Conservation (phyloP, 2,113 vertebrate genomes). For the Callospermophilus lateralis region DNA sequence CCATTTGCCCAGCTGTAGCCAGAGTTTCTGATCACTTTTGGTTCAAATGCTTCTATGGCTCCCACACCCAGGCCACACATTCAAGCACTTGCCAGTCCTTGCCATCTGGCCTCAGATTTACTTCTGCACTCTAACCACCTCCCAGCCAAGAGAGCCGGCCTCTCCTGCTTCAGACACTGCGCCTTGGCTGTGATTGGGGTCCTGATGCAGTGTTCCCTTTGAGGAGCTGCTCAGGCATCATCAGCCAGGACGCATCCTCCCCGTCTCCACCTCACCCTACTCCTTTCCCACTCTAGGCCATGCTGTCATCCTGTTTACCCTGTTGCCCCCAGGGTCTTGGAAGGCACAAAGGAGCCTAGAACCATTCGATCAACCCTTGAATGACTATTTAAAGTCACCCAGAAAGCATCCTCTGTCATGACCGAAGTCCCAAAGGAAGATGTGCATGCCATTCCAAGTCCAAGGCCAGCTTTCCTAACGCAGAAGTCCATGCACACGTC, state of each 20-base stretch:
- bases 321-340: not conserved
- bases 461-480: not conserved
- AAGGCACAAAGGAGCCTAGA: not conserved
- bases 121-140: rapidly evolving
- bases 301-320: not conserved
- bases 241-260: not conserved
- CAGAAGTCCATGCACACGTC: rapidly evolving
- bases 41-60: not conserved
- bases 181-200: too few relatives aligned
- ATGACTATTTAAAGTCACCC: not conserved
- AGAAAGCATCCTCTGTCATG: not conserved
- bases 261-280: not conserved
- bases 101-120: not conserved
- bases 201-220: not conserved
- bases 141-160: rapidly evolving
- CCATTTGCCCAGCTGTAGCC: not conserved
- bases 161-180: too few relatives aligned
- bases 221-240: not conserved
- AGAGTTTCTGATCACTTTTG: not conserved
- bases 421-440: not conserved
- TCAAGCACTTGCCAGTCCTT: rapidly evolving
- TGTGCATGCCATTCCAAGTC: too few relatives aligned
- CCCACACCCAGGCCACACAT: not conserved
- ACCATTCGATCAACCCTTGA: rapidly evolving
- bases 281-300: not conserved